These are phyloP conservation scores for Drosophila serrata DNA, from an alignment of 1,140 invertebrate species.

Conservation along the genomic window DNA sequence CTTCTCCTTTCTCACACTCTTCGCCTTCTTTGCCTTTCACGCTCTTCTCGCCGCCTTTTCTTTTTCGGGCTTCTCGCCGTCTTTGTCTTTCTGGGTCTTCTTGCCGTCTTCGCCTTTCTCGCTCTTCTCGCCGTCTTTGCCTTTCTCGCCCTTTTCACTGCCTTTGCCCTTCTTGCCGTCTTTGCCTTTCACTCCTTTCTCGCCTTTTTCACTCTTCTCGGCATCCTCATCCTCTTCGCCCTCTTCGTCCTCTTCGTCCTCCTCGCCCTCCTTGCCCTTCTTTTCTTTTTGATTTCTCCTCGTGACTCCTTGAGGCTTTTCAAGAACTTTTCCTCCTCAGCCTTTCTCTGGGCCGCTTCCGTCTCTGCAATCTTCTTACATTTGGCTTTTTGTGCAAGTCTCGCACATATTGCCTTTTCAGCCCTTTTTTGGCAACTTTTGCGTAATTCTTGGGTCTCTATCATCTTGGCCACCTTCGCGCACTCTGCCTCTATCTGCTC, in stretches of 20 bases:
- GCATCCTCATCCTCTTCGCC: not conserved
- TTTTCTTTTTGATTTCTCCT: slow-evolving; percentile 2
- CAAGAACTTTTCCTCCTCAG: slow-evolving; percentile 9
- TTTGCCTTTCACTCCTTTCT: not conserved
- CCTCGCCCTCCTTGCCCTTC: not conserved
- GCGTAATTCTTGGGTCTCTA: too few species aligned
- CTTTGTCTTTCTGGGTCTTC: not conserved
- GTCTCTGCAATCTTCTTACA: slow-evolving; percentile 1
- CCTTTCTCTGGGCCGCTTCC: slow-evolving; percentile 10
- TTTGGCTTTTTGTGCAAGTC: not conserved
- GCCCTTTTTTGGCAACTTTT: not conserved
- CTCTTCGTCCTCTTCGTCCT: not conserved
- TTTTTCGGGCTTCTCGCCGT: too few species aligned
- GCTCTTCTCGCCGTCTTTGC: not conserved
- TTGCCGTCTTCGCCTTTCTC: not conserved
- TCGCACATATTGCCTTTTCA: not conserved
- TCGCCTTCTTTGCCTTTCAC: too few species aligned
- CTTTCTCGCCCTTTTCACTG: not conserved
- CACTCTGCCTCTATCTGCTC: not conserved
- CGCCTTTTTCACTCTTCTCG: not conserved
- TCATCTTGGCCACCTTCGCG: not conserved
- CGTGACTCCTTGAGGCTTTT: slow-evolving; percentile 12
- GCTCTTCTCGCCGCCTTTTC: slow-evolving; percentile 1
- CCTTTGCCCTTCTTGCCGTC: not conserved
- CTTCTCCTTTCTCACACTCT: not conserved